Evolutionary conservation across 1,140 invertebrate genomes (phyloP).

Genomic region (Zaprionus ghesquierei): DNA sequence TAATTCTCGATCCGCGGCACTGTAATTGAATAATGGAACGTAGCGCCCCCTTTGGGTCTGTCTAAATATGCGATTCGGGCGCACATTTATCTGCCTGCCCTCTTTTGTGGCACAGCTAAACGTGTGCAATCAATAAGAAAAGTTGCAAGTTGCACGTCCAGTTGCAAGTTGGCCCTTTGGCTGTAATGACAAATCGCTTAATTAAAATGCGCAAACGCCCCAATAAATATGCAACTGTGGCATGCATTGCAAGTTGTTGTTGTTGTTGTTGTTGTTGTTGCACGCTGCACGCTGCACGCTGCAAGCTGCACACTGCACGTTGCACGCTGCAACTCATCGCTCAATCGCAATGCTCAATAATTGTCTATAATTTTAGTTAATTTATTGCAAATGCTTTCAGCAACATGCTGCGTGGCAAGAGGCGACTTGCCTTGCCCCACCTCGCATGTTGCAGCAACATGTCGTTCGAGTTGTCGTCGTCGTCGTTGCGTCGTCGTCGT

Average conservation of each 20-base stretch:
- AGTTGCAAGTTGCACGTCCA: not conserved
- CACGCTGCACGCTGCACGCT: not conserved
- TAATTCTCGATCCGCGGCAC: not conserved
- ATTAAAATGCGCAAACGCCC: conserved; percentile 78
- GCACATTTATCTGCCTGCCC: conserved; percentile 16
- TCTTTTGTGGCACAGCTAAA: conserved; percentile 1
- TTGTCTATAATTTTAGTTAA: conserved; percentile 80
- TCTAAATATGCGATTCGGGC: conserved; percentile 2
- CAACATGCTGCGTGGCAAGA: conserved; percentile 58
- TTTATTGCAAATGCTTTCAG: conserved; percentile 80
- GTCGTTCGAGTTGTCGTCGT: conserved; percentile 44
- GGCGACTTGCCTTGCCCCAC: not conserved
- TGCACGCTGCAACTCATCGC: conserved; percentile 28
- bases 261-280: no score
- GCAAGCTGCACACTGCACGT: conserved; percentile 21
- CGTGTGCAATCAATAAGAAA: conserved; percentile 44
- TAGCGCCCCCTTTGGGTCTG: conserved; percentile 17
- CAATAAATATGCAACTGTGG: conserved; percentile 74
- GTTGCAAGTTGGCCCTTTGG: conserved; percentile 28
- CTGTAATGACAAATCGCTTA: conserved; percentile 75
- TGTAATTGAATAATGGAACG: conserved; percentile 48
- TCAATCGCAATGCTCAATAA: conserved; percentile 65
- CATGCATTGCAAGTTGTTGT: not conserved
- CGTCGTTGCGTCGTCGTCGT: conserved; percentile 10
- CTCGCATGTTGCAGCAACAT: conserved; percentile 72